A percentile compares a stretch with the other conserved stretches of the same genome.
phyloP scores from a whole-genome alignment of 2,113 vertebrate species.

The Strix aluco region DNA sequence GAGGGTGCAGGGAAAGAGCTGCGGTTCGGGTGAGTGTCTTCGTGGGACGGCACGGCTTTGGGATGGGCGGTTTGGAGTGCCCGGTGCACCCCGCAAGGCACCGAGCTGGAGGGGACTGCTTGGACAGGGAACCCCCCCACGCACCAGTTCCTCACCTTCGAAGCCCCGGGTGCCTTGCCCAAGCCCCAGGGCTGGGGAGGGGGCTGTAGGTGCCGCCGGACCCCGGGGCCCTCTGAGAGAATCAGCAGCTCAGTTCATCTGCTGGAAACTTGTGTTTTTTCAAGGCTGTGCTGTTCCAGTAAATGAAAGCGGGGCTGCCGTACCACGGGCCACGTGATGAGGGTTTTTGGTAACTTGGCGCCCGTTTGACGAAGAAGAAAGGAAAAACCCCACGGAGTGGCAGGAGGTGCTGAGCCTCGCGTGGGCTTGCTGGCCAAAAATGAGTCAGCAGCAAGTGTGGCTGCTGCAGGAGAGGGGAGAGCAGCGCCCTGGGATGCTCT shows the following conservation, averaged over 20 bases:
- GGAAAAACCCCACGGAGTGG: background rate
- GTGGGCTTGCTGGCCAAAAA: conserved; percentile 67
- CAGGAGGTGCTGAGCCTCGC: background rate
- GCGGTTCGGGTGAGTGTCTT: background rate
- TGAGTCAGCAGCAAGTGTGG: conserved; percentile 73
- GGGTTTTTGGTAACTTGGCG: conserved; percentile 49
- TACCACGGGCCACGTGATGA: conserved; percentile 28
- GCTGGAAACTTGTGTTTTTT: conserved; percentile 20
- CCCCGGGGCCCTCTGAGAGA: background rate
- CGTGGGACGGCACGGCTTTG: accelerated
- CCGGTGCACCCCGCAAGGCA: accelerated
- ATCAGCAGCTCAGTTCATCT: background rate
- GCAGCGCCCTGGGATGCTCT: accelerated
- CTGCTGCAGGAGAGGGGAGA: background rate
- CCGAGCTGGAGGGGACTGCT: accelerated
- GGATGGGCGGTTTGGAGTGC: background rate
- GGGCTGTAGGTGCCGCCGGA: background rate
- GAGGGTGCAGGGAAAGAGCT: background rate
- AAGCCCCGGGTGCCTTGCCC: background rate
- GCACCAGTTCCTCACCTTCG: background rate
- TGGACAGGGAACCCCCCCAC: accelerated
- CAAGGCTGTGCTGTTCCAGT: conserved; percentile 69
- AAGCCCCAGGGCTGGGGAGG: accelerated
- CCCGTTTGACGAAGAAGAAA: background rate
- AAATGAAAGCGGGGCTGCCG: conserved; percentile 61